phyloP scores from a whole-genome alignment of 2,888 invertebrate species.

The Agonum fuliginosum region DNA sequence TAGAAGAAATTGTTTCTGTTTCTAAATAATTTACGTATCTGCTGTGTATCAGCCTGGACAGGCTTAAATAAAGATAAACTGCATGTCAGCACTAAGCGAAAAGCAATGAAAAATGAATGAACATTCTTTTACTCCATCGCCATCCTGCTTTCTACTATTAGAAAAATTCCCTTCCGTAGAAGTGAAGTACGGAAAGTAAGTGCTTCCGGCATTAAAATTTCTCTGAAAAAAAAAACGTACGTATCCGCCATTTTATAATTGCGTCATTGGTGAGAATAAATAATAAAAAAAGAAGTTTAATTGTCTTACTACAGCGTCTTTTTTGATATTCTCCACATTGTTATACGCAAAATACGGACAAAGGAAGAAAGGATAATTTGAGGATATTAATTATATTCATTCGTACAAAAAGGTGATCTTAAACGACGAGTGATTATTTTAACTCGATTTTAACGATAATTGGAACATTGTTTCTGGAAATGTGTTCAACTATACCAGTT shows the following conservation, averaged over 20 bases:
- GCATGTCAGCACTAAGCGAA: slow-evolving; percentile 49
- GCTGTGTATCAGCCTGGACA: slow-evolving; percentile 24
- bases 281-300: slow-evolving; percentile 17
- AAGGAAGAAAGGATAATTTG: neutral
- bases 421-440: slow-evolving; percentile 27
- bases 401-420: neutral
- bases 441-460: slow-evolving; percentile 18
- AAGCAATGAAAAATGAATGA: slow-evolving; percentile 53
- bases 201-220: slow-evolving; percentile 56
- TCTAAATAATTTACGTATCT: slow-evolving; percentile 20
- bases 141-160: slow-evolving; percentile 35
- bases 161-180: slow-evolving; percentile 40
- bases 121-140: slow-evolving; percentile 22
- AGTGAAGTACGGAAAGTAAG: slow-evolving; percentile 51
- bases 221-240: slow-evolving; percentile 32
- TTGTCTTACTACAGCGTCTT: neutral
- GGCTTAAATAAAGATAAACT: slow-evolving; percentile 50
- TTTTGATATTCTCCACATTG: neutral
- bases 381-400: slow-evolving; percentile 14
- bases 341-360: neutral
- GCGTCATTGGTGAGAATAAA: slow-evolving; percentile 32
- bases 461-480: slow-evolving; percentile 28
- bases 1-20: neutral
- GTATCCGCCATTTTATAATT: slow-evolving; percentile 50
- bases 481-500: slow-evolving; percentile 23